A percentile compares a stretch with the other conserved stretches of the same genome.
These are phyloP conservation scores for Plutomurus gul DNA, from an alignment of 1,140 invertebrate species.

Conservation along the genomic window DNA sequence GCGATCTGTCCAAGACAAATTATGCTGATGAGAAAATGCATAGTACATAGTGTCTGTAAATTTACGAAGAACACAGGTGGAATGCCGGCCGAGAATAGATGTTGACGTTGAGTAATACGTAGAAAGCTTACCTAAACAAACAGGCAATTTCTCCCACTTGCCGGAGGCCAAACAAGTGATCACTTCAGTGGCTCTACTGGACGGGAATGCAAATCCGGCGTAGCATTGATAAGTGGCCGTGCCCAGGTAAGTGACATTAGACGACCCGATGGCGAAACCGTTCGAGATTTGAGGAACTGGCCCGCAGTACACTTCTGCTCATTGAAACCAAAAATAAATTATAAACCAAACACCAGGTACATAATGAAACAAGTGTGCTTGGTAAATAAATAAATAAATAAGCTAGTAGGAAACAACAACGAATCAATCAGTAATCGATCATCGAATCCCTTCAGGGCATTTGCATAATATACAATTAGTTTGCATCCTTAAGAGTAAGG, in stretches of 20 bases:
- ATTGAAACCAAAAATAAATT: background rate
- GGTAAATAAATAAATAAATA: background rate
- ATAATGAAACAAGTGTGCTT: background rate
- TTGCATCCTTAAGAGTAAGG: background rate
- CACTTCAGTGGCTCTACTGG: slow-evolving; percentile 82
- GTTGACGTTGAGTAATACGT: background rate
- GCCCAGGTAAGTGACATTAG: slow-evolving; percentile 91
- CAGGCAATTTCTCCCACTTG: slow-evolving; percentile 86
- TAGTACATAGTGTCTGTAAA: too few species aligned
- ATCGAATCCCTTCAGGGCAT: background rate
- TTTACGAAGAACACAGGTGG: too few species aligned
- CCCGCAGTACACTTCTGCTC: slow-evolving; percentile 91
- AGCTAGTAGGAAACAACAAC: background rate
- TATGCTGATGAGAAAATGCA: too few species aligned
- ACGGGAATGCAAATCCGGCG: slow-evolving; percentile 91
- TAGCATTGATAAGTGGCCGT: slow-evolving; percentile 95
- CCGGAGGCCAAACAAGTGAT: slow-evolving; percentile 87
- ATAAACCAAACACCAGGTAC: background rate
- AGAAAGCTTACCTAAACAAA: slow-evolving; percentile 70
- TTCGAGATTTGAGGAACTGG: slow-evolving; percentile 97
- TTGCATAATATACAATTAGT: background rate
- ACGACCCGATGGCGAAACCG: slow-evolving; percentile 92
- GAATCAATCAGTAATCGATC: background rate
- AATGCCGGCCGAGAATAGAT: background rate
- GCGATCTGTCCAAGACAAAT: too few species aligned